phyloP scores from a whole-genome alignment of 2,888 invertebrate genomes.

The Trypoxylon attenuatum region DNA sequence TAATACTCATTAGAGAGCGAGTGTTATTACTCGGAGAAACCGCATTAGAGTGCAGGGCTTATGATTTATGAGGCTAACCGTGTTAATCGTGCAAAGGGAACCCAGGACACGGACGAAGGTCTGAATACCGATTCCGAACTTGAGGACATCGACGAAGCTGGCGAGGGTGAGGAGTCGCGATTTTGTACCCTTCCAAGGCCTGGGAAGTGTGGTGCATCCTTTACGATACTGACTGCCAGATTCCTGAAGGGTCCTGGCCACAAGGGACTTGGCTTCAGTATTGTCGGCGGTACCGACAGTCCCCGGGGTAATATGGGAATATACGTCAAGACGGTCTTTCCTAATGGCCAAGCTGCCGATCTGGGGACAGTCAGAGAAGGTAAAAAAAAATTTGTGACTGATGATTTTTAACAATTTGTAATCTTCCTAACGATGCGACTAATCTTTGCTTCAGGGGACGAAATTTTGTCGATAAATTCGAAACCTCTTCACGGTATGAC shows the following conservation, averaged over 20 bases:
- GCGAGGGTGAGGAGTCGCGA: slow-evolving; percentile 77
- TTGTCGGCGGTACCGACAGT: slow-evolving; percentile 91
- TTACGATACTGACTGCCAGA: slow-evolving; percentile 77
- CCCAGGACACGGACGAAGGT: slow-evolving; percentile 69
- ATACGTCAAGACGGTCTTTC: slow-evolving; percentile 90
- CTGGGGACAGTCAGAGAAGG: slow-evolving; percentile 88
- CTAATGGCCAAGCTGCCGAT: slow-evolving; percentile 90
- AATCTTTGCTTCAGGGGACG: slow-evolving; percentile 81
- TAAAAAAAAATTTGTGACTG: slow-evolving; percentile 68
- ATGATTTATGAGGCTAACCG: neutral
- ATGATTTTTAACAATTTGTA: too few species aligned
- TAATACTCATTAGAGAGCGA: neutral
- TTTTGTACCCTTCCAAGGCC: slow-evolving; percentile 79
- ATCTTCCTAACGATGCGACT: too few species aligned
- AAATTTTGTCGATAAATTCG: slow-evolving; percentile 88
- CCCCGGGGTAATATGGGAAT: slow-evolving; percentile 91
- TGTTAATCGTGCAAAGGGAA: slow-evolving; percentile 44
- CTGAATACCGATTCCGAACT: slow-evolving; percentile 70
- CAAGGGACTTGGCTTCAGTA: slow-evolving; percentile 91
- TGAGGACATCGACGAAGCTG: slow-evolving; percentile 75
- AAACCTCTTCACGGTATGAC: slow-evolving; percentile 85
- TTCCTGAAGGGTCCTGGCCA: slow-evolving; percentile 88
- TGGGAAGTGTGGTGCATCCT: slow-evolving; percentile 75
- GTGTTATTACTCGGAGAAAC: too few species aligned
- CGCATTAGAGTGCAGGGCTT: too few species aligned